Conservation (phyloP, 1,140 invertebrate species). For the Diachasma alloeum region DNA sequence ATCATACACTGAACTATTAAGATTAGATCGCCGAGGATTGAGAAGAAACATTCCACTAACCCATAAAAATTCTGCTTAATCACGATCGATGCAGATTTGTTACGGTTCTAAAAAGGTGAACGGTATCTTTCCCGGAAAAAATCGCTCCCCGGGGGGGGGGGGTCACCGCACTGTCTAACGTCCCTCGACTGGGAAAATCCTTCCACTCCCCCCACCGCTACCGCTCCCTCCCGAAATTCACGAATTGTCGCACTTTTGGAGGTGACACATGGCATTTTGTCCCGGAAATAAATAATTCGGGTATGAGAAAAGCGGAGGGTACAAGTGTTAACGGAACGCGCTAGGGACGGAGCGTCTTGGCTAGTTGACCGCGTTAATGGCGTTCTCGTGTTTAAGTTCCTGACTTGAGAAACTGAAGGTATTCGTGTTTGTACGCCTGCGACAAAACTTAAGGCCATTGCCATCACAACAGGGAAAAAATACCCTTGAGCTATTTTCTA, state of each 20-base stretch:
- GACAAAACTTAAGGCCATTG: constrained; percentile 25
- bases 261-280: background rate
- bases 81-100: background rate
- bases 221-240: no score
- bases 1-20: no score
- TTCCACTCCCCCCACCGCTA: no score
- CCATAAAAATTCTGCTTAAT: background rate
- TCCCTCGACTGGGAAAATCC: no score
- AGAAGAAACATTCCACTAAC: background rate
- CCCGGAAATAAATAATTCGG: background rate
- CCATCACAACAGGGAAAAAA: background rate
- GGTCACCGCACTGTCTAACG: no score
- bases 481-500: background rate
- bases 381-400: constrained; percentile 47
- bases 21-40: background rate
- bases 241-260: background rate
- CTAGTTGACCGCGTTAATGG: constrained; percentile 59
- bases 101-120: background rate
- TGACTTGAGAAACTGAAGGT: constrained; percentile 39
- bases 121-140: background rate
- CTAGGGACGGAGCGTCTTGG: constrained; percentile 40
- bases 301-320: background rate
- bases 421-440: constrained; percentile 6
- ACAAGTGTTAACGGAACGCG: constrained; percentile 50
- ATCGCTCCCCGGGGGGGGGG: background rate